Evolutionary conservation across 2,797 vertebrate species (phyloP).

Genomic region (Myioborus melanocephalus): DNA sequence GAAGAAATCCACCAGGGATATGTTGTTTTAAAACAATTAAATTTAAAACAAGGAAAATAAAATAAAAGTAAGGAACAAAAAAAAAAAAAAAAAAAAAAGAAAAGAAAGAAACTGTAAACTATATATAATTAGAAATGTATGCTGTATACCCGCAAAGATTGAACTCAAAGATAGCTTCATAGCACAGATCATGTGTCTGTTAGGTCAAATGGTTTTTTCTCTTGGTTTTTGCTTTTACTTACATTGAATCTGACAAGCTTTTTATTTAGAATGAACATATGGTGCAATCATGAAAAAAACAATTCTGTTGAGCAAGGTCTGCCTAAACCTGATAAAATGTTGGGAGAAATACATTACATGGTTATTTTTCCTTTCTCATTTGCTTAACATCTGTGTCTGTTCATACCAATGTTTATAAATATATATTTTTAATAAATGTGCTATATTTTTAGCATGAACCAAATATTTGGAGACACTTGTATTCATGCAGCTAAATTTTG

Average conservation of each 20-base stretch:
- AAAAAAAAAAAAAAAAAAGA: rapidly evolving
- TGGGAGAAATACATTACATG: constrained; percentile 51
- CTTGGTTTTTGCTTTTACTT: constrained; percentile 49
- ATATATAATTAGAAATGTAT: constrained; percentile 45
- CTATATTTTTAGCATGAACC: constrained; percentile 84
- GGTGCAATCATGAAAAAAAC: constrained; percentile 42
- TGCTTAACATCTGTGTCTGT: constrained; percentile 71
- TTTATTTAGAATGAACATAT: constrained; percentile 69
- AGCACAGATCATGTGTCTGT: constrained; percentile 28
- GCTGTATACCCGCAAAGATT: constrained; percentile 9
- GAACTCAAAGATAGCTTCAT: constrained; percentile 50
- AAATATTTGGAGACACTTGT: constrained; percentile 67
- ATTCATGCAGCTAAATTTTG: constrained; percentile 52
- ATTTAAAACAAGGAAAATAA: background rate
- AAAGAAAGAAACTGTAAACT: constrained; percentile 26
- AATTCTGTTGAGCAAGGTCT: constrained; percentile 39
- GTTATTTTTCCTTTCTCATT: constrained; percentile 67
- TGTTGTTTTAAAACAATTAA: background rate
- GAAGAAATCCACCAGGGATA: background rate
- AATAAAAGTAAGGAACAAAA: background rate
- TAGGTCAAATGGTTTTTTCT: constrained; percentile 18
- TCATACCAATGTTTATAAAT: constrained; percentile 81
- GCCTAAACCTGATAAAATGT: constrained; percentile 57
- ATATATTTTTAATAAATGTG: constrained; percentile 85
- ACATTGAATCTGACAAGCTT: constrained; percentile 58